phyloP scores from a whole-genome alignment of 1,140 invertebrate species.

The Dreissena rostriformis region DNA sequence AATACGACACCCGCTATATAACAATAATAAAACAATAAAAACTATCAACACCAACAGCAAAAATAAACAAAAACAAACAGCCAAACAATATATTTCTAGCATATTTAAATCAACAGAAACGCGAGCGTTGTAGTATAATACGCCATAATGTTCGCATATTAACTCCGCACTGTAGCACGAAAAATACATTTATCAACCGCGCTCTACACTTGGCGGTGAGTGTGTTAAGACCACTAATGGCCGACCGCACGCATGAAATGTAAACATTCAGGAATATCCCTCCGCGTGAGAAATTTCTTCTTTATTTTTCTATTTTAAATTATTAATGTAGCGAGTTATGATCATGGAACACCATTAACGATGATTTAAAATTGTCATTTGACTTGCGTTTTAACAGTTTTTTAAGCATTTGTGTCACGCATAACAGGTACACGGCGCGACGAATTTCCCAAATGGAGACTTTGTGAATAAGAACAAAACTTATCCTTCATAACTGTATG shows the following conservation, averaged over 20 bases:
- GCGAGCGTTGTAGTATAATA: too few relatives aligned
- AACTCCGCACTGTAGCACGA: conserved; percentile 24
- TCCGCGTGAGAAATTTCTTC: not conserved
- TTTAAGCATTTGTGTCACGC: not conserved
- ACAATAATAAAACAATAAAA: too few relatives aligned
- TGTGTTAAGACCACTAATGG: conserved; percentile 35
- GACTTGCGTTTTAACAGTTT: not conserved
- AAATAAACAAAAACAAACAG: too few relatives aligned
- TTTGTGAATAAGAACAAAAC: not conserved
- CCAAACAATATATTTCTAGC: too few relatives aligned
- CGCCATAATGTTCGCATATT: too few relatives aligned
- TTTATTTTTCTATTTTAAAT: not conserved
- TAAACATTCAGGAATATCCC: not conserved
- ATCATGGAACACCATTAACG: not conserved
- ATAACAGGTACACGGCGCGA: not conserved
- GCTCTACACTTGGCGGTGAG: conserved; percentile 14
- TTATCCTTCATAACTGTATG: not conserved
- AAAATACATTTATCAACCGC: conserved; percentile 56
- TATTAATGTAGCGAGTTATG: conserved; percentile 15
- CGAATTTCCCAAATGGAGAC: not conserved
- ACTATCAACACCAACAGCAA: too few relatives aligned
- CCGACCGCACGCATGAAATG: conserved; percentile 47
- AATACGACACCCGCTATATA: too few relatives aligned
- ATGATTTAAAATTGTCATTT: conserved; percentile 4
- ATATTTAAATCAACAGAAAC: too few relatives aligned